Evolutionary conservation across 2,113 vertebrate species (phyloP).

Genomic region (Platycercus adscitus): DNA sequence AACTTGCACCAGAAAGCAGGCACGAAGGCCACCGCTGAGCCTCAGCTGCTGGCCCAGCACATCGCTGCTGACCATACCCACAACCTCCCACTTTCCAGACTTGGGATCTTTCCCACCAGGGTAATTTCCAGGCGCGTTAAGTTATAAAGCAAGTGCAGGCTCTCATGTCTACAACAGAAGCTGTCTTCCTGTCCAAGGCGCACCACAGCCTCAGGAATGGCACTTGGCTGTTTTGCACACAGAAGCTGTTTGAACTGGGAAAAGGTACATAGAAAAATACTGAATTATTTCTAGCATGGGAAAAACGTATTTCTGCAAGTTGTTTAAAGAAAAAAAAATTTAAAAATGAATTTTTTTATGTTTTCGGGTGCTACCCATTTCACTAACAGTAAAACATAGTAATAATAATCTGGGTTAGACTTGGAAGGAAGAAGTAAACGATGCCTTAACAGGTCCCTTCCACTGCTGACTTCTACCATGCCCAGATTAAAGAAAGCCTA

Average conservation of each 20-base stretch:
- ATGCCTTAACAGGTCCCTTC: not conserved
- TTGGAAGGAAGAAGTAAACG: not conserved
- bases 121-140: not conserved
- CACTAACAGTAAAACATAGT: not conserved
- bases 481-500: not conserved
- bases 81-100: not conserved
- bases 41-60: not conserved
- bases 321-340: not conserved
- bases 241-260: not conserved
- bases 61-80: not conserved
- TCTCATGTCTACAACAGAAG: not conserved
- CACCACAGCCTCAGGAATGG: not conserved
- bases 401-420: not conserved
- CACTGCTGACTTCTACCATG: not conserved
- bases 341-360: not conserved
- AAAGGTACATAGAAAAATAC: rapidly evolving
- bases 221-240: rapidly evolving
- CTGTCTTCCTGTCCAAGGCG: not conserved
- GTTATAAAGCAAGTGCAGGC: not conserved
- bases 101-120: not conserved
- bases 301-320: not conserved
- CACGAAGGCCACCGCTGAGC: not conserved
- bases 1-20: not conserved
- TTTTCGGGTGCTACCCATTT: not conserved
- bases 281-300: not conserved